Evolutionary conservation across 37 sponge, comb jelly and placozoan species (phyloP).

Genomic region (Chondrilla cf. caribensis): DNA sequence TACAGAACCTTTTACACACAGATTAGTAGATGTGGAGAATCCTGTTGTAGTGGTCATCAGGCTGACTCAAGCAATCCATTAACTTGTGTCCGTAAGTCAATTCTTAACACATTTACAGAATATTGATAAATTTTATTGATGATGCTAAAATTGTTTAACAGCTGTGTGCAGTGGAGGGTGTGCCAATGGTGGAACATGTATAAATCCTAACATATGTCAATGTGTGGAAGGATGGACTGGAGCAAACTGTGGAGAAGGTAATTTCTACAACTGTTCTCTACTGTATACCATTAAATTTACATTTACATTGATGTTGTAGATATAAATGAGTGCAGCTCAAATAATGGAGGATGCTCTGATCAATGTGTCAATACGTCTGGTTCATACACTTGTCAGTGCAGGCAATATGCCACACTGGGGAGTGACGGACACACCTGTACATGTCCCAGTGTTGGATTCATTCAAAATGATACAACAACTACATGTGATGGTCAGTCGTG

Average conservation of each 20-base stretch:
- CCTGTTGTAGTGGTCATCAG: background rate
- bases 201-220: background rate
- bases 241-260: slow-evolving; percentile 8
- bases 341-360: slow-evolving; percentile 20
- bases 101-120: too few species aligned
- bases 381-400: background rate
- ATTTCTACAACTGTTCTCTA: too few species aligned
- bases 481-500: too few species aligned
- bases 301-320: background rate
- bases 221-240: slow-evolving; percentile 10
- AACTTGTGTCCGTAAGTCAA: too few species aligned
- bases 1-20: too few species aligned
- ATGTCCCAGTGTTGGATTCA: too few species aligned
- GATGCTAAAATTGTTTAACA: too few species aligned
- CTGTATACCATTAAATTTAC: too few species aligned
- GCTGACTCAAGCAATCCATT: background rate
- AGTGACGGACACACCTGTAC: too few species aligned
- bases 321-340: background rate
- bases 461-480: too few species aligned
- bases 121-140: too few species aligned
- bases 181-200: background rate
- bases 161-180: too few species aligned
- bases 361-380: slow-evolving; percentile 8
- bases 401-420: background rate
- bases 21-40: background rate